Percentiles rank a stretch among this genome's conserved stretches.
These are phyloP conservation scores for Pygmarrhopalites habei DNA, from an alignment of 1,140 invertebrate genomes.

Conservation along the genomic window DNA sequence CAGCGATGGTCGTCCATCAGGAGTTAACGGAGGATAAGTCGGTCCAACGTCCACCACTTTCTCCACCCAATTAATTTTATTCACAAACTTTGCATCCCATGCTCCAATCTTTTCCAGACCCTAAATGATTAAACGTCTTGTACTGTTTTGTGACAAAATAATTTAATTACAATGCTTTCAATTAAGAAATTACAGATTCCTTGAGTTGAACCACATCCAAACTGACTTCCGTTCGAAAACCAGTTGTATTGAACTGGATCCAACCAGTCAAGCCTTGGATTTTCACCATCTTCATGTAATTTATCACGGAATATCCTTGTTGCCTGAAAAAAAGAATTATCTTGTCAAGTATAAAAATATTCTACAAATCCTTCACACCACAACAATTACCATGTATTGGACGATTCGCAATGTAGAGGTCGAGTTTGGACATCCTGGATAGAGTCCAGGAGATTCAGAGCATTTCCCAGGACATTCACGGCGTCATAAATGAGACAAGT, in stretches of 20 bases:
- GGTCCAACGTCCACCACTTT: conserved; percentile 11
- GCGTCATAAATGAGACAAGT: conserved; percentile 92
- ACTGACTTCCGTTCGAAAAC: conserved; percentile 81
- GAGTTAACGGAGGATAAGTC: conserved; percentile 45
- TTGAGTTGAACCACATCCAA: conserved; percentile 80
- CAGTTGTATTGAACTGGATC: conserved; percentile 89
- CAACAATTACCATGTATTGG: conserved; percentile 89
- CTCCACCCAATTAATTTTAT: neutral
- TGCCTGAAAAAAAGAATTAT: no score
- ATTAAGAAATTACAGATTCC: conserved; percentile 49
- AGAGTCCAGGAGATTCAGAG: conserved; percentile 78
- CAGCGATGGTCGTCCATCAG: conserved; percentile 55
- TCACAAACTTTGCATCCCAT: neutral
- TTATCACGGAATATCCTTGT: conserved; percentile 79
- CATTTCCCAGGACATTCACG: conserved; percentile 86
- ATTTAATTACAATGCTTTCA: no score
- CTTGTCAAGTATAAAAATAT: no score
- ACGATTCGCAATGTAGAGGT: conserved; percentile 77
- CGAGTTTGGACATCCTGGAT: conserved; percentile 82
- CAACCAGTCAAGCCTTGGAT: conserved; percentile 84
- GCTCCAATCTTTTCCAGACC: conserved; percentile 41
- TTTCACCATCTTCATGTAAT: conserved; percentile 75
- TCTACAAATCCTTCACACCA: no score
- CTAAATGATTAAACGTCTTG: no score
- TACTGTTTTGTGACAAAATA: no score